These are phyloP conservation scores for Ridgeia piscesae DNA, from an alignment of 1,140 invertebrate species.

Conservation along the genomic window DNA sequence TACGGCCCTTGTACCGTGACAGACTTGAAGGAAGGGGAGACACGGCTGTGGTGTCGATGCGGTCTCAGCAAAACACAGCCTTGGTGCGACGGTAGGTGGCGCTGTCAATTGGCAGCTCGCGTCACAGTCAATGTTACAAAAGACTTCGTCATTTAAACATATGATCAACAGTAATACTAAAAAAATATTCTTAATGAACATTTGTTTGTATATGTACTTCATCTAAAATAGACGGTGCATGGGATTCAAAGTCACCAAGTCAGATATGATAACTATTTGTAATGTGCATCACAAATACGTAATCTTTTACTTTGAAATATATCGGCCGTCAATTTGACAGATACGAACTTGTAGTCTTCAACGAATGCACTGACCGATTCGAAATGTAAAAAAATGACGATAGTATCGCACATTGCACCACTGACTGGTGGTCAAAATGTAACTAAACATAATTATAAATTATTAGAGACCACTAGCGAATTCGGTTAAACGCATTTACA, in stretches of 20 bases:
- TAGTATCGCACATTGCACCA: background rate
- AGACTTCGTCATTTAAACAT: background rate
- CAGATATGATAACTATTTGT: too few relatives aligned
- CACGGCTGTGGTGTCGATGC: slow-evolving; percentile 51
- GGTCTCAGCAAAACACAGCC: slow-evolving; percentile 53
- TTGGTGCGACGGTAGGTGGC: slow-evolving; percentile 51
- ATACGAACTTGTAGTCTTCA: too few relatives aligned
- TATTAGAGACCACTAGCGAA: too few relatives aligned
- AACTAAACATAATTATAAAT: background rate
- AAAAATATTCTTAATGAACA: too few relatives aligned
- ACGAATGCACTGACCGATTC: background rate
- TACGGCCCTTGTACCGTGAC: background rate
- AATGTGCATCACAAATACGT: too few relatives aligned
- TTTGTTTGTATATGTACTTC: too few relatives aligned
- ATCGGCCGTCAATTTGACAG: too few relatives aligned
- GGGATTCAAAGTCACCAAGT: too few relatives aligned
- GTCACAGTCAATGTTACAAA: background rate
- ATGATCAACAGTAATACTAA: background rate
- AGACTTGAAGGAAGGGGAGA: slow-evolving; percentile 41
- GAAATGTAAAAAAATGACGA: background rate
- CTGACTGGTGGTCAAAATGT: background rate
- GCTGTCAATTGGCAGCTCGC: background rate
- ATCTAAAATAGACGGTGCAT: too few relatives aligned
- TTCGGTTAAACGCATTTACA: too few relatives aligned
- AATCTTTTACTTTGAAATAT: too few relatives aligned